These are phyloP conservation scores for Catamblyrhynchus diadema DNA, from an alignment of 2,797 vertebrate genomes.

Conservation along the genomic window DNA sequence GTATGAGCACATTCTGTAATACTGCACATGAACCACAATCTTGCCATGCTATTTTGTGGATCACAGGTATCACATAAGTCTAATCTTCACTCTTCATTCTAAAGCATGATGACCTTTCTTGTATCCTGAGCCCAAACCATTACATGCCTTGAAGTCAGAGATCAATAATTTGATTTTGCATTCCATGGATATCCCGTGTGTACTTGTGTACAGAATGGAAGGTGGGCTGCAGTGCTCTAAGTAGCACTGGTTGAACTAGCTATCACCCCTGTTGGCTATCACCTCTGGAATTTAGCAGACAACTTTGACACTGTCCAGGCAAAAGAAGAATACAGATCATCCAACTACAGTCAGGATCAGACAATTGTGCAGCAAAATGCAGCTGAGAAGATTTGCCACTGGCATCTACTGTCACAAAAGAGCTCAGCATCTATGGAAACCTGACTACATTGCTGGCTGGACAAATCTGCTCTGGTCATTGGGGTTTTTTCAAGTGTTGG, in stretches of 20 bases:
- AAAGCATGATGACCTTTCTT: neutral
- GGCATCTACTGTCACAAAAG: neutral
- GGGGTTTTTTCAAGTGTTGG: neutral
- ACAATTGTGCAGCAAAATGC: neutral
- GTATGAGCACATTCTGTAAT: neutral
- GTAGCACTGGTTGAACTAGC: neutral
- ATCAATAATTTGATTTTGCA: neutral
- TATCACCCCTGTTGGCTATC: no score
- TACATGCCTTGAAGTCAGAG: neutral
- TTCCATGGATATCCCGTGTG: neutral
- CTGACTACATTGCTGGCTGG: neutral
- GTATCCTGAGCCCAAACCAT: neutral
- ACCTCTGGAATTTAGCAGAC: neutral
- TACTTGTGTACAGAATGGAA: neutral
- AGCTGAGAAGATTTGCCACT: neutral
- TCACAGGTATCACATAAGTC: neutral
- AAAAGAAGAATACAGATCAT: neutral
- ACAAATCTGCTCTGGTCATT: neutral
- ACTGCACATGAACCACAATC: neutral
- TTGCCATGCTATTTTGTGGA: neutral
- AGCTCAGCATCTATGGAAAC: neutral
- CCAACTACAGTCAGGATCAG: neutral
- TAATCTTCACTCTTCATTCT: neutral
- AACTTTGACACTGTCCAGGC: neutral
- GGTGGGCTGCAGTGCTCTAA: neutral